Evolutionary conservation across 2,888 invertebrate species (phyloP).

Genomic region (Mythimna impura): DNA sequence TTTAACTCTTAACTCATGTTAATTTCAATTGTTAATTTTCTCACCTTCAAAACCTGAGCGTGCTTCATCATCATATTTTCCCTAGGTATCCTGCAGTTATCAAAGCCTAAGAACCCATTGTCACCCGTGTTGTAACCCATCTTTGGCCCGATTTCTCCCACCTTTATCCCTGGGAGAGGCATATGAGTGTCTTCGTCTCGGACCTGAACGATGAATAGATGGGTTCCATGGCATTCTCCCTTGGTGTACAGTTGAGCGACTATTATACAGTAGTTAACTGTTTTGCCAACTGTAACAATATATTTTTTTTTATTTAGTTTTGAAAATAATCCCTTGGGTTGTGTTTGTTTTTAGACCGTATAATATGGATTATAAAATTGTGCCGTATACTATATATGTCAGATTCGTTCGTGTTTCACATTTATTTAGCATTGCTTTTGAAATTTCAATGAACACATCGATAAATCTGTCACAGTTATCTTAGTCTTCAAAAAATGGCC

Average conservation of each 20-base stretch:
- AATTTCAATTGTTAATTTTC: not conserved
- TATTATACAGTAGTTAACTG: slow-evolving; percentile 96
- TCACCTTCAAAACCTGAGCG: slow-evolving; percentile 92
- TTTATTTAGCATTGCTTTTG: too few relatives aligned
- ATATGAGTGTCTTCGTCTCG: slow-evolving; percentile 95
- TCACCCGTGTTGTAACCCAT: slow-evolving; percentile 97
- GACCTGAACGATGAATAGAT: slow-evolving; percentile 97
- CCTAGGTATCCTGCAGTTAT: slow-evolving; percentile 95
- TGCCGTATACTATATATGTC: too few relatives aligned
- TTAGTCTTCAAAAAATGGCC: too few relatives aligned
- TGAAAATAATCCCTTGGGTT: too few relatives aligned
- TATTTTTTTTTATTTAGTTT: too few relatives aligned
- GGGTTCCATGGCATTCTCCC: slow-evolving; percentile 95
- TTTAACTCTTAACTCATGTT: too few relatives aligned
- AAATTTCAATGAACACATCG: too few relatives aligned
- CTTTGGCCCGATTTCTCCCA: slow-evolving; percentile 98
- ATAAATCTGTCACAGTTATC: too few relatives aligned
- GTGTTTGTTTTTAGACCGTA: too few relatives aligned
- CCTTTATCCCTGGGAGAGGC: slow-evolving; percentile 95
- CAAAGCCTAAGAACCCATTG: slow-evolving; percentile 97
- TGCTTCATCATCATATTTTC: slow-evolving; percentile 97
- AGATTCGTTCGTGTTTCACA: too few relatives aligned
- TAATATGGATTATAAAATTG: too few relatives aligned
- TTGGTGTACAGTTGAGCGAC: slow-evolving; percentile 96
- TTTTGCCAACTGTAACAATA: slow-evolving; percentile 95